Evolutionary conservation across 1,140 invertebrate species (phyloP), one percentile per base, ranked within the genome.

Genomic region (Pseudachorutes palmiensis): DNA sequence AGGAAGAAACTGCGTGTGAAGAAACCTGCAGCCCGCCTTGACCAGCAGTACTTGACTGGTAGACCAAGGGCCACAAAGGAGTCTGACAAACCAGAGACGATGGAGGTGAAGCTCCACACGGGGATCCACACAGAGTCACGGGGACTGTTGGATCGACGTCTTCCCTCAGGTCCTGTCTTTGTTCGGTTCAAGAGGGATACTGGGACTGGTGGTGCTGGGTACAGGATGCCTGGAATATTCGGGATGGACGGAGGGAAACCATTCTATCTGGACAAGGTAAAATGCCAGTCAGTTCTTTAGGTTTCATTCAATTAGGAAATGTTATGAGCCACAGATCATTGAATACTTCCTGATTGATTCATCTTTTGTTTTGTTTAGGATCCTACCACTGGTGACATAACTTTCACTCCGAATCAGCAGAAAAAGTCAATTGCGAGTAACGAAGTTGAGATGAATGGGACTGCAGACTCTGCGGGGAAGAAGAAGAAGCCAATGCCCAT

Each of bases 401-500:
- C 68, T 14, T 70, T 63, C 29, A 65, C 61, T 0, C 67, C 67
- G 30, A 48, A 5, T 2, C 61, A 36, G 24, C 51, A 62, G n/a
- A 68, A 68, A 36, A 64, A 64, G 26, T 58, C 62, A 5, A 5
- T 65, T 0, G 12, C 55, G 1, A 64, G 60, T n/a, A 70, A 70
- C 45, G 69, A 70, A 32, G 69, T 70, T 33, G 61, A 63, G 24
- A 63, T 32, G 61, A 63, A 63, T 24, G 61, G 61, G 14, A 64
- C 62, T 2, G 62, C 49, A 26, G 66, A 70, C 30, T 62, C 62
- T 2, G 62, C 65, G 24, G 62, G 61, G 9, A 49, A 62, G 45
- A 70, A 70, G 62, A 70, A 70, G 57, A 70, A 70, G 57, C 69
- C 69, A 36, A 70, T 70, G 68, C 71, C 71, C 2, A 70, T 72